phyloP scores from a whole-genome alignment of 2,113 vertebrate species.

The Siniperca knerii region DNA sequence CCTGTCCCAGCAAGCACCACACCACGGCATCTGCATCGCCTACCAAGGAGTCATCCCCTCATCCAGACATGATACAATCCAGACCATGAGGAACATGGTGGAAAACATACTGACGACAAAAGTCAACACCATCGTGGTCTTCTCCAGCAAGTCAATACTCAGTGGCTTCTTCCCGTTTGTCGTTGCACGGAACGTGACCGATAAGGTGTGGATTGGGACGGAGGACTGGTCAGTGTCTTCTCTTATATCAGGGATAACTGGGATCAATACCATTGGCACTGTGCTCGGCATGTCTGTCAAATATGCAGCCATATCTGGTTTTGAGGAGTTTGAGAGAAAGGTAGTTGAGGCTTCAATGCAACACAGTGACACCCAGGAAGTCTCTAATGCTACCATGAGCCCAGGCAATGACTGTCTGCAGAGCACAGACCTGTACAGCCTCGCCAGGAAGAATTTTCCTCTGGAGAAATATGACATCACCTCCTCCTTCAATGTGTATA shows the following conservation, averaged over 20 bases:
- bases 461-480: constrained; percentile 79
- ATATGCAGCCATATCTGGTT: constrained; percentile 77
- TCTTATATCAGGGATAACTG: constrained; percentile 73
- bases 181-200: constrained; percentile 78
- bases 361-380: rapidly evolving
- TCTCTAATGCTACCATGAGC: neutral
- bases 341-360: constrained; percentile 52
- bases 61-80: constrained; percentile 3
- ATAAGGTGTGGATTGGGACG: constrained; percentile 86
- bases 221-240: constrained; percentile 88
- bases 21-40: constrained; percentile 82
- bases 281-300: constrained; percentile 85
- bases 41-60: constrained; percentile 85
- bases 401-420: constrained; percentile 80
- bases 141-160: constrained; percentile 82
- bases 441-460: constrained; percentile 45
- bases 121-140: constrained; percentile 84
- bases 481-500: constrained; percentile 85
- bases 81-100: constrained; percentile 77
- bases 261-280: constrained; percentile 82
- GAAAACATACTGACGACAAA: constrained; percentile 70
- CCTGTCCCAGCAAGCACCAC: constrained; percentile 67
- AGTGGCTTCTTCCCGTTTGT: constrained; percentile 79
- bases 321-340: constrained; percentile 75
- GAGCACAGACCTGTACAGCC: constrained; percentile 74